Evolutionary conservation across 2,888 invertebrate genomes (phyloP), one percentile per base, ranked within the genome.

Genomic region (Trachelus stipa): DNA sequence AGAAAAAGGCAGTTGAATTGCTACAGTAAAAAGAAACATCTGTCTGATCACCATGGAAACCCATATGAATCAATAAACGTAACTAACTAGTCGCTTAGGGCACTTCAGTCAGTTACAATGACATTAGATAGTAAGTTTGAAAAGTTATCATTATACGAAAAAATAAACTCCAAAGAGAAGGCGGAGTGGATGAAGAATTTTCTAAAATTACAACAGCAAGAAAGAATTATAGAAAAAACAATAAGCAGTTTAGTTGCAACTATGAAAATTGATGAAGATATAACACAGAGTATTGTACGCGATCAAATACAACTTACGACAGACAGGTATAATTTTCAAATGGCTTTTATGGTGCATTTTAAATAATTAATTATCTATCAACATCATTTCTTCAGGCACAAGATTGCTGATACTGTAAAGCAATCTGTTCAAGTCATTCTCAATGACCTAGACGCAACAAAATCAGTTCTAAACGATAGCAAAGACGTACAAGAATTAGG

Each of bases 191-290:
- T 84, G 6, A 87, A 86, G 76, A 83, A 86, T 4, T 81, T 89
- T 35, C 78, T 88, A 3, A 88, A 85, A 77, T 77, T 91, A 33
- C 91, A 88, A 76, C 87, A 89, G 35, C 88, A 91, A 73, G 90
- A 90, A 77, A 78, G 83, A 40, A 80, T 86, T 69, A 85, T 90
- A 35, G 88, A 90, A 40, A 90, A 87, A 75, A 85, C 84, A 23
- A 75, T 91, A 3, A 80, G 81, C 4, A 75, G 82, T 56, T 84
- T 86, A 79, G 81, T 90, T 31, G 82, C 83, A 3, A 88, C 81
- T 73, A 84, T 89, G 81, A 91, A 88, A 80, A 81, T 87, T n/a
- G 84, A 87, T 73, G 74, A 83, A 0, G 85, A 87, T 73, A 74
- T 86, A 37, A 78, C 87, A 35, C 81, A 83, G 35, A 81, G 81